Percentiles rank a stretch among this genome's conserved stretches.
Evolutionary conservation across 2,113 vertebrate species (phyloP).

Genomic region (Callithrix jacchus): DNA sequence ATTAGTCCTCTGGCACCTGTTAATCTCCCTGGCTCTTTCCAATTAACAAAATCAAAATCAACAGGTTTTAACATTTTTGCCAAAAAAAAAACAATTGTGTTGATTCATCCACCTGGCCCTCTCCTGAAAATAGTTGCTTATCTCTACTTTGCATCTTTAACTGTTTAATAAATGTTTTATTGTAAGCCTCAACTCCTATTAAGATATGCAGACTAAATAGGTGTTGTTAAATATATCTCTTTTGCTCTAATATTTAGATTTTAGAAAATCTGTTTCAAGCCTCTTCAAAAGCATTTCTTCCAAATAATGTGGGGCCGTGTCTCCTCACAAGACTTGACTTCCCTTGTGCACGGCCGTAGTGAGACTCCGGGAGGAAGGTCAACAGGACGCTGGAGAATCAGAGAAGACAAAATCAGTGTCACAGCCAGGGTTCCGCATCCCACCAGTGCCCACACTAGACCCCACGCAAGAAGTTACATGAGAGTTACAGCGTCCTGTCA

Average conservation of each 20-base stretch:
- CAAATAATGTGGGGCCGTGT: not conserved
- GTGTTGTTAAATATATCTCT: not conserved
- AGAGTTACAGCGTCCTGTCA: not conserved
- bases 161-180: not conserved
- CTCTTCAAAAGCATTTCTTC: not conserved
- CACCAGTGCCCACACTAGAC: not conserved
- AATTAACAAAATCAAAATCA: slow-evolving; percentile 32
- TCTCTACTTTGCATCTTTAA: not conserved
- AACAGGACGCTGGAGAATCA: not conserved
- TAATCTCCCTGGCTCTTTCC: slow-evolving; percentile 4
- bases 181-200: not conserved
- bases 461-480: not conserved
- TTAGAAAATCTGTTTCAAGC: not conserved
- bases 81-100: not conserved
- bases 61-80: not conserved
- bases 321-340: not conserved
- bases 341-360: not conserved
- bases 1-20: slow-evolving; percentile 39
- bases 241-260: not conserved
- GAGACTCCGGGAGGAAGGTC: not conserved
- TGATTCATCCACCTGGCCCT: not conserved
- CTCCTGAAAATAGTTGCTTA: not conserved
- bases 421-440: not conserved
- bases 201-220: not conserved
- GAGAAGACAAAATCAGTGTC: not conserved